Percentiles rank a stretch among this genome's conserved stretches.
These are phyloP conservation scores for Heterotis niloticus DNA, from an alignment of 2,113 vertebrate species.

Conservation along the genomic window DNA sequence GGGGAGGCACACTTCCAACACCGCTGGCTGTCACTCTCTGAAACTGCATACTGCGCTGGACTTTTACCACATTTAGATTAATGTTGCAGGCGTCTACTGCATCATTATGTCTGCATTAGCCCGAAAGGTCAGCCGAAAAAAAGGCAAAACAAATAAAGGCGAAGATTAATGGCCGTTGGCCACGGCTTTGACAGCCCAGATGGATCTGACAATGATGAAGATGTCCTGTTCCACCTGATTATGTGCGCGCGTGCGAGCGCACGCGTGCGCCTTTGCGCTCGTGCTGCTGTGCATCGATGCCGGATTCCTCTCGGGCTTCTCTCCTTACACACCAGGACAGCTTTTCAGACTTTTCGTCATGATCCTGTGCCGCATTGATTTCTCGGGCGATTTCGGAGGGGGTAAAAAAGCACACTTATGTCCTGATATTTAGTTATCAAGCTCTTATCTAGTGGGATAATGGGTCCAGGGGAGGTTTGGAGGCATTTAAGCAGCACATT, in stretches of 20 bases:
- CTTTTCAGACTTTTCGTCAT: slow-evolving; percentile 1
- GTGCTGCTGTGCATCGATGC: not conserved
- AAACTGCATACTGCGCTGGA: slow-evolving; percentile 1
- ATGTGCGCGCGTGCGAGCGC: not conserved
- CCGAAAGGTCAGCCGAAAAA: slow-evolving; percentile 14
- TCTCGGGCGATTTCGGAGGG: not conserved
- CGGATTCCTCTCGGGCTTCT: not conserved
- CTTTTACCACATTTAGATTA: slow-evolving; percentile 20
- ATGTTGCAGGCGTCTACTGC: slow-evolving; percentile 11
- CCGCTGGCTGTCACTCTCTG: not conserved
- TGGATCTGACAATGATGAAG: slow-evolving; percentile 20
- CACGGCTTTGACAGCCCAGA: slow-evolving; percentile 7
- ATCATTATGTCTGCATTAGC: slow-evolving; percentile 20
- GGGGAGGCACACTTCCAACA: slow-evolving; percentile 14
- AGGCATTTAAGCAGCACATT: slow-evolving; percentile 28
- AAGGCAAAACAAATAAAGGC: slow-evolving; percentile 8
- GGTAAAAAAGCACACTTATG: slow-evolving; percentile 5
- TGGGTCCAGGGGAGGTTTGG: slow-evolving; percentile 19
- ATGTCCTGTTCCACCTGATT: slow-evolving; percentile 2
- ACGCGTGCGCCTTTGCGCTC: no score
- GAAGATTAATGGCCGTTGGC: slow-evolving; percentile 15
- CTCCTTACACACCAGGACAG: not conserved
- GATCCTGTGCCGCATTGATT: not conserved
- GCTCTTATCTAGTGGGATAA: slow-evolving; percentile 17
- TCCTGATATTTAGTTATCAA: slow-evolving; percentile 26